Evolutionary conservation across 2,888 invertebrate species (phyloP).

Genomic region (Epirrita christyi): DNA sequence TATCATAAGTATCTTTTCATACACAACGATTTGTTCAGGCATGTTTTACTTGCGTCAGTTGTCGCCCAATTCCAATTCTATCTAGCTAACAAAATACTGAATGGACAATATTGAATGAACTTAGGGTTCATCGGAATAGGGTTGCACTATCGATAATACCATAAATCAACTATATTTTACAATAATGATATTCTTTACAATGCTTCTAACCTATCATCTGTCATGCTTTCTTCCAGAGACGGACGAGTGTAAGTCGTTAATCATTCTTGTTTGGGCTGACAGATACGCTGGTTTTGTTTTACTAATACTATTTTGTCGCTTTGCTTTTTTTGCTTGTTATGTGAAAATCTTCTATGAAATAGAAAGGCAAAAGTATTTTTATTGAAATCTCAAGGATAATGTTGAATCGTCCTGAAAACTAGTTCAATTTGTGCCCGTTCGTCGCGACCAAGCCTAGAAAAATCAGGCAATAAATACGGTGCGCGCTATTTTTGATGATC

Average conservation of each 20-base stretch:
- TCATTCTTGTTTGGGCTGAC: conserved; percentile 68
- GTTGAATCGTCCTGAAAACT: no score
- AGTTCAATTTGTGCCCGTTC: no score
- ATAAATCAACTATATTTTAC: conserved; percentile 5
- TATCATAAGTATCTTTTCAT: background rate
- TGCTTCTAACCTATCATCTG: conserved; percentile 74
- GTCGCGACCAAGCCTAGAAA: no score
- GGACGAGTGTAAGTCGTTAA: conserved; percentile 82
- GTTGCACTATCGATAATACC: conserved; percentile 10
- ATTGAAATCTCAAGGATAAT: no score
- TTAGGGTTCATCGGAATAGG: conserved; percentile 22
- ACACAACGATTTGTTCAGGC: conserved; percentile 14
- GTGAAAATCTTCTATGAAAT: conserved; percentile 2
- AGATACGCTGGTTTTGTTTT: conserved; percentile 63
- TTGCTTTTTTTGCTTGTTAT: conserved; percentile 34
- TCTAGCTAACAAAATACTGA: conserved; percentile 2
- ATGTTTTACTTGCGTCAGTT: conserved; percentile 7
- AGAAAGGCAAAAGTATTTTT: no score
- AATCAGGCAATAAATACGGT: no score
- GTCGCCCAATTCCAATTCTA: background rate
- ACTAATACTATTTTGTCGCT: conserved; percentile 55
- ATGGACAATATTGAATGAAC: conserved; percentile 5
- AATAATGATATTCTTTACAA: conserved; percentile 37
- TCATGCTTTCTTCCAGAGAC: conserved; percentile 83
- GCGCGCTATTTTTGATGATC: no score